These are phyloP conservation scores for Serrognathus titanus DNA, from an alignment of 2,888 invertebrate genomes.

Conservation along the genomic window DNA sequence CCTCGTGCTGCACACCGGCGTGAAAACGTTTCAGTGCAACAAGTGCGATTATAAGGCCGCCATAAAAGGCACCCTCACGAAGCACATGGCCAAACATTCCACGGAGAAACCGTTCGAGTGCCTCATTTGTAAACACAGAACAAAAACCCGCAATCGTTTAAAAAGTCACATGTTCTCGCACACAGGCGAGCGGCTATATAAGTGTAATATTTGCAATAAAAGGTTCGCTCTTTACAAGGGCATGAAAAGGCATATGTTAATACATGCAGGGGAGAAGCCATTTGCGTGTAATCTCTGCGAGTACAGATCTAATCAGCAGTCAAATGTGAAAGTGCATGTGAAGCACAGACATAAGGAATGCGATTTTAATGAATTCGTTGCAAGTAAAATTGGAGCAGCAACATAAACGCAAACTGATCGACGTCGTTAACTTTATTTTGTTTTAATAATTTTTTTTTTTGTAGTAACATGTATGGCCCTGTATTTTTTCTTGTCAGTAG, in stretches of 20 bases:
- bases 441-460: no score
- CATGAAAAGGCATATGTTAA: conserved; percentile 21
- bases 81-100: conserved; percentile 5
- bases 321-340: conserved; percentile 23
- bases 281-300: conserved; percentile 22
- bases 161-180: conserved; percentile 5
- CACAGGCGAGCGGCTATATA: not conserved
- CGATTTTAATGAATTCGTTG: no score
- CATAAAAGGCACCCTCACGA: not conserved
- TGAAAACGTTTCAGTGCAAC: conserved; percentile 8
- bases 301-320: conserved; percentile 23
- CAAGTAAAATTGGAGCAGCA: no score
- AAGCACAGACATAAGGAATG: not conserved
- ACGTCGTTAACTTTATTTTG: no score
- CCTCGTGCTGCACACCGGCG: conserved; percentile 9
- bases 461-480: no score
- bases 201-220: conserved; percentile 19
- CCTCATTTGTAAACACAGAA: conserved; percentile 5
- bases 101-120: conserved; percentile 11
- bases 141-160: not conserved
- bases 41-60: conserved; percentile 5
- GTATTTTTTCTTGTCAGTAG: no score
- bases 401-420: no score
- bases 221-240: conserved; percentile 22
- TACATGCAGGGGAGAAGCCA: conserved; percentile 23